Evolutionary conservation across 2,113 vertebrate genomes (phyloP).

Genomic region (Galeopterus variegatus): DNA sequence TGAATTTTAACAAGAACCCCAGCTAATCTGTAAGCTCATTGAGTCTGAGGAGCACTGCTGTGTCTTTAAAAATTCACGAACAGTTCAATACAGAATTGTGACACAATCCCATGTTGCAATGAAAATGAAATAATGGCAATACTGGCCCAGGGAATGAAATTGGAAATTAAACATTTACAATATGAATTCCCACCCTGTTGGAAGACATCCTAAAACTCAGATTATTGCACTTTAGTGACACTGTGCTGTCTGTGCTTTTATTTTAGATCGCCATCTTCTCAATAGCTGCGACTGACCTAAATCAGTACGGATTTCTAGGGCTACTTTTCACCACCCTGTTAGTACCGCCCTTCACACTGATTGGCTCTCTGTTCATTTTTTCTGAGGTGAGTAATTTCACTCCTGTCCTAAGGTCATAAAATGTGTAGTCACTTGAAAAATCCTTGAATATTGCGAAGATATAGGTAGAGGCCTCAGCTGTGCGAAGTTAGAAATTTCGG

Average conservation of each 20-base stretch:
- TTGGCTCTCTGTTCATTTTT: constrained; percentile 62
- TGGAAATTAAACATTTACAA: not conserved
- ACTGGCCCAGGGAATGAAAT: not conserved
- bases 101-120: not conserved
- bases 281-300: not conserved
- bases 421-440: not conserved
- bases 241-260: not conserved
- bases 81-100: not conserved
- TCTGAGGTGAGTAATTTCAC: constrained; percentile 52
- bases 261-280: constrained; percentile 71
- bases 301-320: not conserved
- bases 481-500: not conserved
- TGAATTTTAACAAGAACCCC: not conserved
- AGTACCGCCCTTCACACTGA: constrained; percentile 71
- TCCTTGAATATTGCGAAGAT: not conserved
- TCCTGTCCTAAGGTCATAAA: not conserved
- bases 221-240: not conserved
- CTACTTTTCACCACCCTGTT: constrained; percentile 41
- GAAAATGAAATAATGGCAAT: not conserved
- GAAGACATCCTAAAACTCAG: not conserved
- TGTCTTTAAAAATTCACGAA: not conserved
- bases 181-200: not conserved
- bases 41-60: not conserved
- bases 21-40: not conserved
- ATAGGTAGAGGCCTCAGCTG: not conserved